These are phyloP conservation scores for Drosophila burlai DNA, from an alignment of 1,140 invertebrate species.

Conservation along the genomic window DNA sequence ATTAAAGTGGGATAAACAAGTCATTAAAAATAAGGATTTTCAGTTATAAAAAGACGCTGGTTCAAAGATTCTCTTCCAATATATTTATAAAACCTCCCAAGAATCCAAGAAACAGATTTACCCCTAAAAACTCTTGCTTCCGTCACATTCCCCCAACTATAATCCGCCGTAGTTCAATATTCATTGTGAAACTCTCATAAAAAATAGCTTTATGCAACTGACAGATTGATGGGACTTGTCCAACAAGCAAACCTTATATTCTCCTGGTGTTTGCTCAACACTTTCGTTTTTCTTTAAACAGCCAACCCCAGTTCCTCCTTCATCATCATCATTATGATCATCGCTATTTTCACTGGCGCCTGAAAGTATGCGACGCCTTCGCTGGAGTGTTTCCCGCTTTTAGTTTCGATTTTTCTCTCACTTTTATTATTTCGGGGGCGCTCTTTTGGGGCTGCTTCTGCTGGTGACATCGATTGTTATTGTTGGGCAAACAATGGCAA, in stretches of 20 bases:
- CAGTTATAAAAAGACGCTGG: too few relatives aligned
- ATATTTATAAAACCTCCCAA: neutral
- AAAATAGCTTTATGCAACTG: slow-evolving; percentile 12
- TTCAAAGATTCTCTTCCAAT: neutral
- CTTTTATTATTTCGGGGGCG: slow-evolving; percentile 7
- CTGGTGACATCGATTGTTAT: slow-evolving; percentile 78
- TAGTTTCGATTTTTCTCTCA: slow-evolving; percentile 39
- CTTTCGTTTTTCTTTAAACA: slow-evolving; percentile 45
- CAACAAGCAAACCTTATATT: slow-evolving; percentile 13
- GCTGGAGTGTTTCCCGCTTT: slow-evolving; percentile 33
- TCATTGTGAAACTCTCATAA: neutral
- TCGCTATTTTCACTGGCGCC: slow-evolving; percentile 45
- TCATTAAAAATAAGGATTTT: neutral
- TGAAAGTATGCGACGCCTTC: slow-evolving; percentile 59
- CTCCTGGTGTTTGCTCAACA: slow-evolving; percentile 15
- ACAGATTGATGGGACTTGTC: slow-evolving; percentile 47
- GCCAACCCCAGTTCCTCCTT: neutral
- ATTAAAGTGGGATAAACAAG: neutral
- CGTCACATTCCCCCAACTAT: neutral
- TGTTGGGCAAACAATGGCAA: slow-evolving; percentile 76
- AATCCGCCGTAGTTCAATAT: neutral
- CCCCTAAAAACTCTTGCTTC: neutral
- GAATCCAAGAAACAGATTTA: neutral
- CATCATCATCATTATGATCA: slow-evolving; percentile 12
- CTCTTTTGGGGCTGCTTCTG: slow-evolving; percentile 55